These are phyloP conservation scores for Drosophila barbarae DNA, from an alignment of 2,888 invertebrate genomes.

Conservation along the genomic window DNA sequence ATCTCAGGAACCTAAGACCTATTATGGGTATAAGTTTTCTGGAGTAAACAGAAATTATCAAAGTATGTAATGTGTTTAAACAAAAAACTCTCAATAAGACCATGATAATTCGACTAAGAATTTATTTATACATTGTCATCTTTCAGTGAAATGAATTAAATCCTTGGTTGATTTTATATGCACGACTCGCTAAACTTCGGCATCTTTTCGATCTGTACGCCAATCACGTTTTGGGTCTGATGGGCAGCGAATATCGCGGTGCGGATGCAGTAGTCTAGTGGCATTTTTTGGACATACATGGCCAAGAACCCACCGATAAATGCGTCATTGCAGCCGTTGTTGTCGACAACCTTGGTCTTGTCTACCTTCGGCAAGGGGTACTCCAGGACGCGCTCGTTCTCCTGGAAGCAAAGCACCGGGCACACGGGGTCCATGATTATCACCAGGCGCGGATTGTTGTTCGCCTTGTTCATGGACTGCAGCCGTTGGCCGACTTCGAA, in stretches of 20 bases:
- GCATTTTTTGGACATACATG: slow-evolving; percentile 61
- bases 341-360: slow-evolving; percentile 44
- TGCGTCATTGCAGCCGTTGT: slow-evolving; percentile 63
- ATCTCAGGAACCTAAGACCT: not conserved
- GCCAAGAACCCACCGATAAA: slow-evolving; percentile 65
- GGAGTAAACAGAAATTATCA: not conserved
- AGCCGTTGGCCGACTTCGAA: slow-evolving; percentile 52
- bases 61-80: not conserved
- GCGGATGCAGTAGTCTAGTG: slow-evolving; percentile 64
- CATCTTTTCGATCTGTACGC: slow-evolving; percentile 50
- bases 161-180: slow-evolving; percentile 19
- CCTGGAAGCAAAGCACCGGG: slow-evolving; percentile 54
- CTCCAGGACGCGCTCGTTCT: slow-evolving; percentile 49
- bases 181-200: slow-evolving; percentile 54
- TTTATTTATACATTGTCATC: slow-evolving; percentile 2
- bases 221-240: slow-evolving; percentile 39
- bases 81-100: no score
- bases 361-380: slow-evolving; percentile 57
- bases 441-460: slow-evolving; percentile 40
- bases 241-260: slow-evolving; percentile 63
- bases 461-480: slow-evolving; percentile 51
- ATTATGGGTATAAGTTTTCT: no score
- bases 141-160: not conserved
- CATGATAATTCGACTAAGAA: not conserved
- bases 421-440: slow-evolving; percentile 54